Conservation (phyloP, 2,113 vertebrate genomes). For the Pheucticus melanocephalus region DNA sequence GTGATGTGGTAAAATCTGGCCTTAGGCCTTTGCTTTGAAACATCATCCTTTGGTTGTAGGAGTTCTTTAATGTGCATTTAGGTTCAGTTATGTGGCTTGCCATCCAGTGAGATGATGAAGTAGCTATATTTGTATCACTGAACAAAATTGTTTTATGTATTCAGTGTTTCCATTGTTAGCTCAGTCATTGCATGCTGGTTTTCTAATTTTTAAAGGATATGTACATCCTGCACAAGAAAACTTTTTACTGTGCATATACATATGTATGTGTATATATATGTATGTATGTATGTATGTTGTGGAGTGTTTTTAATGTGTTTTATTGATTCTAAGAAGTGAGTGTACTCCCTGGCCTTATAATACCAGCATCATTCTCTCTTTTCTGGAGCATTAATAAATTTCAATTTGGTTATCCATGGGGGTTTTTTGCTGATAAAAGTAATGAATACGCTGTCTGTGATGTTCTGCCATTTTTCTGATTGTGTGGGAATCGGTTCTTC, state of each 20-base stretch:
- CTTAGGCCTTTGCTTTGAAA: not conserved
- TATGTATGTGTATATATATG: too few relatives aligned
- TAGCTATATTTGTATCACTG: not conserved
- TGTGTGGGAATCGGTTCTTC: slow-evolving; percentile 20
- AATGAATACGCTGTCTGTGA: not conserved
- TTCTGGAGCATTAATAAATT: not conserved
- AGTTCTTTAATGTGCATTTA: not conserved
- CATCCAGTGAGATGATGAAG: not conserved
- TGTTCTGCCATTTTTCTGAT: not conserved
- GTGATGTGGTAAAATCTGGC: not conserved
- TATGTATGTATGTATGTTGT: rapidly evolving
- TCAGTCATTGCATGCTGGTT: not conserved
- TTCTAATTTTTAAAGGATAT: not conserved
- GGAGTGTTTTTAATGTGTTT: not conserved
- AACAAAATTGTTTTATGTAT: not conserved
- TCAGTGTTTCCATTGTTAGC: not conserved
- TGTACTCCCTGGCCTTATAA: not conserved
- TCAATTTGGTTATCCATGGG: not conserved
- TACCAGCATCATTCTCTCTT: not conserved
- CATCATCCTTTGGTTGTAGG: not conserved
- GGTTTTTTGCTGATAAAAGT: not conserved
- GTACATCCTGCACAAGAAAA: not conserved
- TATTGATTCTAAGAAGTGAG: not conserved
- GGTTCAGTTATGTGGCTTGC: not conserved
- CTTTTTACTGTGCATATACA: not conserved